phyloP scores from a whole-genome alignment of 2,888 invertebrate genomes.

The Andrena hattorfiana region DNA sequence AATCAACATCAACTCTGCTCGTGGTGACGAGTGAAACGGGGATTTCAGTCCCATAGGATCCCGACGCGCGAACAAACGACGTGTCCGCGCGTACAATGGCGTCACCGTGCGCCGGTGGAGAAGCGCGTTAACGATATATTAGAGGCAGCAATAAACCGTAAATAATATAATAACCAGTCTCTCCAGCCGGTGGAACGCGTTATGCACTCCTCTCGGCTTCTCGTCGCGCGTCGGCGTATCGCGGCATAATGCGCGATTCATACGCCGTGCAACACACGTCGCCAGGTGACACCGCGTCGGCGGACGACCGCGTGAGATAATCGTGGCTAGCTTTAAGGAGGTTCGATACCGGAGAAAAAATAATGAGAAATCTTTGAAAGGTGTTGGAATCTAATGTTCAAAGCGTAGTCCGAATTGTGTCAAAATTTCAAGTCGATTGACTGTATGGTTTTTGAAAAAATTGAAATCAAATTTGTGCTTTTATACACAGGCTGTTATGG shows the following conservation, averaged over 20 bases:
- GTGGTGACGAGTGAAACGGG: neutral
- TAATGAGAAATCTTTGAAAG: too few relatives aligned
- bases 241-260: conserved; percentile 54
- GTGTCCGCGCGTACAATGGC: conserved; percentile 19
- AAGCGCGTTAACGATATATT: conserved; percentile 27
- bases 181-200: conserved; percentile 2
- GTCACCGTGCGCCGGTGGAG: neutral
- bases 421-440: too few relatives aligned
- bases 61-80: conserved; percentile 25
- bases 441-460: too few relatives aligned
- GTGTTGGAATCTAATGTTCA: too few relatives aligned
- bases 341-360: too few relatives aligned
- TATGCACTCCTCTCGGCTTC: neutral
- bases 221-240: conserved; percentile 7
- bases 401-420: too few relatives aligned
- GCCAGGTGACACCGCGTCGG: conserved; percentile 42
- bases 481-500: too few relatives aligned
- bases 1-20: too few relatives aligned
- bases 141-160: conserved; percentile 37
- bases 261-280: conserved; percentile 50
- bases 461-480: too few relatives aligned
- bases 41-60: conserved; percentile 2
- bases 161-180: conserved; percentile 55
- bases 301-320: conserved; percentile 54
- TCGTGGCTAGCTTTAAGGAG: conserved; percentile 42